Base-by-base conservation (phyloP, 2,888 invertebrate species). In the Malthinus seriepunctatus region DNA sequence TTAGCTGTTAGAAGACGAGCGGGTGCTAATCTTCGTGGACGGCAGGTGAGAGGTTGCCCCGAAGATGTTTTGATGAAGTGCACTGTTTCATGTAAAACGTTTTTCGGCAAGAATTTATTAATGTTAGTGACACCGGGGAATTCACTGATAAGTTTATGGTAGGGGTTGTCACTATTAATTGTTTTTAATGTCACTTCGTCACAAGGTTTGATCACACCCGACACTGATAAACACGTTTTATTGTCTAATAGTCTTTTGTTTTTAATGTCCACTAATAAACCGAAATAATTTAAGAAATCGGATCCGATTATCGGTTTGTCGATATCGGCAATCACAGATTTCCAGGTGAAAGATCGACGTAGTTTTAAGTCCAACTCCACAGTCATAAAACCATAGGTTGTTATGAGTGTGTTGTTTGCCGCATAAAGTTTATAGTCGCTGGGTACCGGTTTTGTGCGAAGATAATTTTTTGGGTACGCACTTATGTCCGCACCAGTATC, bases 401-500 rank as follows among this genome's bases (percentile, higher is more conserved):
- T 33, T 9, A 51, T 51, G 3, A n/a, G 9, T 7, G 44, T 39
- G 8, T 39, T 33, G 9, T 51, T 10, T 8, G 44, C 42, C 1
- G 51, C 15, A 12, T 42, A 38, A 11, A 51, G 14, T 15, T 12
- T 51, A n/a, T 32, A 32, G 11, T 39, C 32, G 12, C 10, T 9
- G 32, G 5, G 12, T 8, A 4, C 2, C n/a, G 33, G 5, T 12
- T 32, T 51, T 2, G 23, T 3, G 5, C 23, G 23, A 23, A 23
- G 23, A 4, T 23, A 50, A 2, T 8, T 5, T 23, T 32, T 34
- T 4, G 45, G 31, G 14, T 44, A 23, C 2, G 44, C 34, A 14
- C 52, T 45, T 9, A 52, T 14, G 35, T 52, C 51, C 2, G 34
- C 51, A n/a, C 42, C 42, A 2, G 44, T 51, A 34, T 51, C 51